Evolutionary conservation across 2,888 invertebrate species (phyloP).

Genomic region (Synanthedon myopaeformis): DNA sequence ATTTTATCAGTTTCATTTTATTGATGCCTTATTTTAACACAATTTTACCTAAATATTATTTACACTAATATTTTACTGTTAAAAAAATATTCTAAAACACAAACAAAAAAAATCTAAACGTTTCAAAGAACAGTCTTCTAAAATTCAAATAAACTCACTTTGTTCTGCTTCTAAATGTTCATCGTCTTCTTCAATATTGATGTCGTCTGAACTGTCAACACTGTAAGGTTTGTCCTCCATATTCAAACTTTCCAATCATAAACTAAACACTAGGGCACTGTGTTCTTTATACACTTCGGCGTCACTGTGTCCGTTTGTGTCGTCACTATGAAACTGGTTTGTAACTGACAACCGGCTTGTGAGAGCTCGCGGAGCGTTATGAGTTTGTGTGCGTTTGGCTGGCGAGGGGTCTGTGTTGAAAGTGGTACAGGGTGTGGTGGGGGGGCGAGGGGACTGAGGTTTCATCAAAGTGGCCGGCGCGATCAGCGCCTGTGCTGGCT

Average conservation of each 20-base stretch:
- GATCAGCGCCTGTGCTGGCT: constrained; percentile 58
- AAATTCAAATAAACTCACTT: constrained; percentile 30
- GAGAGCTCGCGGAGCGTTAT: constrained; percentile 64
- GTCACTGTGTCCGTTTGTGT: constrained; percentile 42
- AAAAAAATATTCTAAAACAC: too few species aligned
- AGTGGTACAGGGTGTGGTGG: constrained; percentile 21
- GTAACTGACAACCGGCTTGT: constrained; percentile 60
- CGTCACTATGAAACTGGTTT: constrained; percentile 61
- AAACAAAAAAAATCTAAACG: too few species aligned
- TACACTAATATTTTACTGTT: too few species aligned
- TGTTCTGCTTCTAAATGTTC: constrained; percentile 56
- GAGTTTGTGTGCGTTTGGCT: constrained; percentile 59
- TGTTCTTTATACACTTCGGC: constrained; percentile 35
- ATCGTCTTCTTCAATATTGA: constrained; percentile 61
- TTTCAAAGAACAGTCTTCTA: too few species aligned
- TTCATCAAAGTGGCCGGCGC: constrained; percentile 58
- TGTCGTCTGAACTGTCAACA: constrained; percentile 66
- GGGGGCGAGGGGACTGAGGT: constrained; percentile 29
- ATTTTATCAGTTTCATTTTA: too few species aligned
- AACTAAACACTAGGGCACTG: constrained; percentile 50
- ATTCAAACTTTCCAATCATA: constrained; percentile 43
- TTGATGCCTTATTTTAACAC: too few species aligned
- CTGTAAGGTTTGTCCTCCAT: constrained; percentile 67
- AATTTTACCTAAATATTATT: too few species aligned
- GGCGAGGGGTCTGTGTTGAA: constrained; percentile 41